Evolutionary conservation across 2,797 vertebrate species (phyloP).

Genomic region (Tadarida brasiliensis): DNA sequence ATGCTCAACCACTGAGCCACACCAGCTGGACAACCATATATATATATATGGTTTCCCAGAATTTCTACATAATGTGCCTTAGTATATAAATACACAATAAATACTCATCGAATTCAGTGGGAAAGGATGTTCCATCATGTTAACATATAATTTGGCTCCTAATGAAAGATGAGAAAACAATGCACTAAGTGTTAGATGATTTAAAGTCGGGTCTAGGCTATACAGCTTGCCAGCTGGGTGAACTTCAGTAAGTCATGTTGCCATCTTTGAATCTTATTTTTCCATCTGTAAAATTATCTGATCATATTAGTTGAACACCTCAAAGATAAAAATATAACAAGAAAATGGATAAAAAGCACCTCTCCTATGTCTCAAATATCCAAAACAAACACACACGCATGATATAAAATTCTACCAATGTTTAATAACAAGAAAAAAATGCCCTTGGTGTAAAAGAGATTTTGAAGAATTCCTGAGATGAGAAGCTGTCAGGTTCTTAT

Average conservation of each 20-base stretch:
- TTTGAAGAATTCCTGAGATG: background rate
- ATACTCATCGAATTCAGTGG: background rate
- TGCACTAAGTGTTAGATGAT: background rate
- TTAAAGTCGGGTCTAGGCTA: background rate
- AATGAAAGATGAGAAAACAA: background rate
- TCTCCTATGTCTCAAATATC: background rate
- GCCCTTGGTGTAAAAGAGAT: background rate
- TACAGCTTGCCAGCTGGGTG: background rate
- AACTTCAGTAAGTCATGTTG: background rate
- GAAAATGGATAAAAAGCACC: background rate
- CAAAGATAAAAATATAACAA: background rate
- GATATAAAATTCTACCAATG: background rate
- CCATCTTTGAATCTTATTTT: background rate
- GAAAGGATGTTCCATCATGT: background rate
- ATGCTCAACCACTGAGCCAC: no score
- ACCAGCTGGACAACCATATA: no score
- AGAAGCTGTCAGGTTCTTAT: background rate
- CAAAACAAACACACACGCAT: background rate
- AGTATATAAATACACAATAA: background rate
- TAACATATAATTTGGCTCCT: background rate
- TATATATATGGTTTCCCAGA: background rate
- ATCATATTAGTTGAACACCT: background rate
- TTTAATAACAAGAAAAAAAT: background rate
- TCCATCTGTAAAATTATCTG: background rate
- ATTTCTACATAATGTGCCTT: constrained; percentile 52